phyloP scores from a whole-genome alignment of 2,888 invertebrate genomes.

The Caenorhabditis uteleia region DNA sequence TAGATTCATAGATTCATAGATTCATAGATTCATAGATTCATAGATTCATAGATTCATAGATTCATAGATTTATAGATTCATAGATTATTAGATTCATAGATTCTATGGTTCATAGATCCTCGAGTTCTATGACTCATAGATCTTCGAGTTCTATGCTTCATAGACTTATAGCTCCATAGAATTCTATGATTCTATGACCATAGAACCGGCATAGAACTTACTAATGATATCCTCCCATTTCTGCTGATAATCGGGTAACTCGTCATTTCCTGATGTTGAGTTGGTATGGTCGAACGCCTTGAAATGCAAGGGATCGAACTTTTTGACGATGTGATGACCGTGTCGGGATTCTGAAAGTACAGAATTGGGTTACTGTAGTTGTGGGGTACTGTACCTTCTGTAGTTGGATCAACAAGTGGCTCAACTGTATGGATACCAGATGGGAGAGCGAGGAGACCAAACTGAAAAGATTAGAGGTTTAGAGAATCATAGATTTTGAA shows the following conservation, averaged over 20 bases:
- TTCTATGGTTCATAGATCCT: too few relatives aligned
- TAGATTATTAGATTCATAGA: too few relatives aligned
- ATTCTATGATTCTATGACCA: too few relatives aligned
- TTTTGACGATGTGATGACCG: conserved; percentile 29
- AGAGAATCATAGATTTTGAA: background rate
- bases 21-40: too few relatives aligned
- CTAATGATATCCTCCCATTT: conserved; percentile 39
- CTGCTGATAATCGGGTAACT: conserved; percentile 12
- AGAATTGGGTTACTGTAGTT: background rate
- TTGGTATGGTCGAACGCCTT: conserved; percentile 40
- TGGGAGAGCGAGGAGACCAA: conserved; percentile 62
- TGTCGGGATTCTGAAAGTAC: conserved; percentile 16
- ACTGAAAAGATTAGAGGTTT: conserved; percentile 44
- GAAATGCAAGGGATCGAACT: conserved; percentile 37
- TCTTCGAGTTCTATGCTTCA: too few relatives aligned
- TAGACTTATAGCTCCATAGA: too few relatives aligned
- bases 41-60: too few relatives aligned
- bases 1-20: too few relatives aligned
- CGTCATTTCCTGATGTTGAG: conserved; percentile 20
- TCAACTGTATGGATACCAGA: conserved; percentile 64
- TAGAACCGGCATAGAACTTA: conserved; percentile 1
- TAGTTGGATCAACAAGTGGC: conserved; percentile 40
- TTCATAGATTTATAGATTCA: too few relatives aligned
- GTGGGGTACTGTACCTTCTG: conserved; percentile 7
- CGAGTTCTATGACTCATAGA: too few relatives aligned